Base-by-base conservation (phyloP, 2,797 vertebrate species). In the Pachyuromys duprasi region DNA sequence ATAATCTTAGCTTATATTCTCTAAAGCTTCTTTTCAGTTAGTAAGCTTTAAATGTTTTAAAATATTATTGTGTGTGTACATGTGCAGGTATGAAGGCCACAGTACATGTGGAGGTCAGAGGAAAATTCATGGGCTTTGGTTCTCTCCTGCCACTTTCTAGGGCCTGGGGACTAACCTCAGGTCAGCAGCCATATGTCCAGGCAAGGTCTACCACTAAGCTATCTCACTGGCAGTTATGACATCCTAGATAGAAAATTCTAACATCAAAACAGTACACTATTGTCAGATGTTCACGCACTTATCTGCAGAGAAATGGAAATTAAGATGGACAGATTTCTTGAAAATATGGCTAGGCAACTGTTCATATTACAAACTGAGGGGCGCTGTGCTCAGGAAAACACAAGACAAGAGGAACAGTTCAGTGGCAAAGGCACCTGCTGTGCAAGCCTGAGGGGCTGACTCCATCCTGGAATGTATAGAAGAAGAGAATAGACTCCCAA, bases 1-100 rank as follows among this genome's bases (percentile, higher is more conserved):
- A 80, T 82, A 4, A 93, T 24, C 36, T 93, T 93, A 95, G 93
- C 75, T 96, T n/a, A 93, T 74, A 76, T 79, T 79, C 28, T 88
- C 92, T 89, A 39, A 96, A 42, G 9, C 12, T 83, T 62, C 90
- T 49, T 93, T 9, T 93, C 9, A 91, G 20, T 95, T 93, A 79
- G 36, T n/a, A 97, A 65, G 65, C 17, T 90, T 95, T 24, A 75
- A 24, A 87, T 86, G 33, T 5, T 69, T 86, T 45, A 3, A 82
- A 63, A 31, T n/a, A 28, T 57, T 69, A 86, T 7, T 57, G 13
- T 57, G 67, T 28, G 22, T 57, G 2, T 53, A 36, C 53, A 65
- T 55, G 45, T 57, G 33, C 53, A 57, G 67, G 15, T 14, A 49
- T 39, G 39, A 17, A 24, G 28, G 60, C 9, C 36, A 65, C 24